Conservation (phyloP, 2,113 vertebrate genomes). For the Cromileptes altivelis region DNA sequence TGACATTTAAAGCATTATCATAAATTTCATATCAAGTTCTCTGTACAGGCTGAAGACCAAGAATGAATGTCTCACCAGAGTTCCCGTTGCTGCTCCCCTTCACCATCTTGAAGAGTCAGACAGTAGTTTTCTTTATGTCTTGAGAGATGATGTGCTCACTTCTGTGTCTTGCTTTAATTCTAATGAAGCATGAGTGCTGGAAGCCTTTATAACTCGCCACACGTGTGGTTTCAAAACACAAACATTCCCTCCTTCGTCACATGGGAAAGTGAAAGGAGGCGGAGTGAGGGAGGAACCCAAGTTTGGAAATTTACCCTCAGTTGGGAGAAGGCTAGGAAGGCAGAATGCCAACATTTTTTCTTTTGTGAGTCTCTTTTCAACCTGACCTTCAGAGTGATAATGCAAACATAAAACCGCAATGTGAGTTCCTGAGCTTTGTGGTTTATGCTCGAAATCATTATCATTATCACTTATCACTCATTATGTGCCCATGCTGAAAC, state of each 20-base stretch:
- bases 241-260: conserved; percentile 15
- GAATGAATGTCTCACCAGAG: conserved; percentile 58
- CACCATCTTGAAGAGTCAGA: conserved; percentile 15
- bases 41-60: background rate
- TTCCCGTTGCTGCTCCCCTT: background rate
- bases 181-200: background rate
- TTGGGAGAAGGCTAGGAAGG: rapidly evolving
- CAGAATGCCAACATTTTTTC: background rate
- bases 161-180: background rate
- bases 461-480: background rate
- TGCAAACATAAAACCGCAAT: background rate
- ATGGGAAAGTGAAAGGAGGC: conserved; percentile 22
- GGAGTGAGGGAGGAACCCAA: conserved; percentile 13
- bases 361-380: background rate
- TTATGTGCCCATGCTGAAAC: background rate
- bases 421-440: background rate
- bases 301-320: conserved; percentile 64
- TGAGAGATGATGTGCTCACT: background rate
- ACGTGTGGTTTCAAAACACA: conserved; percentile 49
- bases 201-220: conserved; percentile 10
- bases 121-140: background rate
- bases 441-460: no score
- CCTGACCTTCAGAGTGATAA: background rate
- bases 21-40: background rate
- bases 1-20: background rate